Evolutionary conservation across 1,140 invertebrate genomes (phyloP).

Genomic region (Oppia nitens): DNA sequence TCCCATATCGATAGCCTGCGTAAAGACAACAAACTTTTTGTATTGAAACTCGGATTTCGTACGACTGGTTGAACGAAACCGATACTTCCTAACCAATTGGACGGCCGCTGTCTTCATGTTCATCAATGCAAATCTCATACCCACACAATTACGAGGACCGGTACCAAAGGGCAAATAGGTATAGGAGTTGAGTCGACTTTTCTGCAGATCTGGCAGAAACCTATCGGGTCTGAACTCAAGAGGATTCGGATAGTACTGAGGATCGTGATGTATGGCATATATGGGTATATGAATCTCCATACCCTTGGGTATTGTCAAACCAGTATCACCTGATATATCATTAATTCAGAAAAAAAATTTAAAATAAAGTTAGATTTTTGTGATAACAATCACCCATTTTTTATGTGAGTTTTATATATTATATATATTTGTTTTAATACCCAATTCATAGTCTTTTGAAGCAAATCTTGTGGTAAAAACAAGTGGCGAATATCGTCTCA

Average conservation of each 20-base stretch:
- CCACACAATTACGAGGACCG: slow-evolving; percentile 1
- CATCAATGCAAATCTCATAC: slow-evolving; percentile 2
- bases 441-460: background rate
- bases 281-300: slow-evolving; percentile 41
- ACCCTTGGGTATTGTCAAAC: slow-evolving; percentile 30
- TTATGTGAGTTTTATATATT: too few relatives aligned
- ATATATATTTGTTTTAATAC: background rate
- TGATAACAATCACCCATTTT: too few relatives aligned
- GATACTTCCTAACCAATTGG: background rate
- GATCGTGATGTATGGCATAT: slow-evolving; percentile 42
- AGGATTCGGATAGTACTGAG: slow-evolving; percentile 39
- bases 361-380: too few relatives aligned
- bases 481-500: slow-evolving; percentile 23
- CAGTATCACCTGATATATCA: slow-evolving; percentile 23
- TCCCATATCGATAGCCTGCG: background rate
- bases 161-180: slow-evolving; percentile 2
- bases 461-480: background rate
- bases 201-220: slow-evolving; percentile 23
- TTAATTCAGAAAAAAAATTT: too few relatives aligned
- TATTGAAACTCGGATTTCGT: background rate
- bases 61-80: background rate
- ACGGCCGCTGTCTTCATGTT: background rate
- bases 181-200: background rate
- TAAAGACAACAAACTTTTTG: background rate
- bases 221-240: slow-evolving; percentile 42